Conservation (phyloP, 2,113 vertebrate species). For the Urocynchramus pylzowi region DNA sequence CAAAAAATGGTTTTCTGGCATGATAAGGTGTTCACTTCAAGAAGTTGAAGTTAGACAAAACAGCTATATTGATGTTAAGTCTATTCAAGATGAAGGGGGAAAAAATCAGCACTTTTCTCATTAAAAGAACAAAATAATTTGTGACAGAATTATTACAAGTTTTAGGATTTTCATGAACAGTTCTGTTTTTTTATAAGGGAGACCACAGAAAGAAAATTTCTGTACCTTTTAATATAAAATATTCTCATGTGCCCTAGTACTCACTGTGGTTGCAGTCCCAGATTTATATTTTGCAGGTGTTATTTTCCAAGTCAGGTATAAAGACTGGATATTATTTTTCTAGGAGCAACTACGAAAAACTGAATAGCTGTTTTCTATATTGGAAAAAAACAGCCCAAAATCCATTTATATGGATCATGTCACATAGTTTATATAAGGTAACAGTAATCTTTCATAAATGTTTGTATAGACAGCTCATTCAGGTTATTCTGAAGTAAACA, state of each 20-base stretch:
- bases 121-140: neutral
- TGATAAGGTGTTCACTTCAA: slow-evolving; percentile 25
- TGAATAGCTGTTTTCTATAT: neutral
- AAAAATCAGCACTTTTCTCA: neutral
- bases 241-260: neutral
- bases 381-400: neutral
- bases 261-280: neutral
- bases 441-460: neutral
- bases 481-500: neutral
- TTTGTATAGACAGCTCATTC: neutral
- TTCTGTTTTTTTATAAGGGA: neutral
- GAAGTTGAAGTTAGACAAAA: neutral
- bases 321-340: neutral
- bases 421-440: neutral
- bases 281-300: slow-evolving; percentile 12
- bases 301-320: neutral
- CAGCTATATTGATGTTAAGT: slow-evolving; percentile 12
- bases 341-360: neutral
- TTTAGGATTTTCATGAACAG: slow-evolving; percentile 23
- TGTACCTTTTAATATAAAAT: neutral
- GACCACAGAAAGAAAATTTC: neutral
- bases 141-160: neutral
- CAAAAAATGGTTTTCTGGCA: slow-evolving; percentile 32
- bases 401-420: neutral
- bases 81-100: neutral